A percentile compares a stretch with the other conserved stretches of the same genome.
These are phyloP conservation scores for Phymanthus crucifer DNA, from an alignment of 92 coral and sea anemone genomes.

Conservation along the genomic window DNA sequence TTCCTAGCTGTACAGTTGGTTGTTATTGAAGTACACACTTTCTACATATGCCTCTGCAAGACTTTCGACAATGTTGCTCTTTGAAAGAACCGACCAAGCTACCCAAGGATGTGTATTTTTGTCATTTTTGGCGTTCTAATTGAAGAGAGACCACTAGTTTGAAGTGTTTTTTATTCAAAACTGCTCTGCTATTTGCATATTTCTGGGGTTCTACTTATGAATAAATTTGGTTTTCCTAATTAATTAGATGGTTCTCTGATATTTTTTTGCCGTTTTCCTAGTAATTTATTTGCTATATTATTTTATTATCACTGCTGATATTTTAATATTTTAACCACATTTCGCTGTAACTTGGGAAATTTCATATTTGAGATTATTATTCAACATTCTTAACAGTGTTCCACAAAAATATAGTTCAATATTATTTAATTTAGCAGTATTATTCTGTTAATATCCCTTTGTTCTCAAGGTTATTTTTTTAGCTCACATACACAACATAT, in stretches of 20 bases:
- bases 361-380: too few relatives aligned
- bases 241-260: slow-evolving; percentile 1
- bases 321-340: slow-evolving; percentile 5
- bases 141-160: neutral
- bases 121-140: neutral
- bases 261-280: neutral
- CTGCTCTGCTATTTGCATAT: slow-evolving; percentile 9
- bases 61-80: neutral
- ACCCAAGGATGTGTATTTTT: neutral
- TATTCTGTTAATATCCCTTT: neutral
- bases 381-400: too few relatives aligned
- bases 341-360: neutral
- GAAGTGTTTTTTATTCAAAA: neutral
- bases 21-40: neutral
- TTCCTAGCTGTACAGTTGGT: neutral
- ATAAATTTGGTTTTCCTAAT: neutral
- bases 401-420: neutral
- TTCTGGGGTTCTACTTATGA: neutral
- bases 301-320: neutral
- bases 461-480: neutral
- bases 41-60: neutral
- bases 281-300: neutral
- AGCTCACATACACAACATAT: neutral
- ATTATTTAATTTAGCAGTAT: neutral
- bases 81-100: slow-evolving; percentile 12